Percentiles rank a stretch among this genome's conserved stretches.
These are phyloP conservation scores for Aethina tumida DNA, from an alignment of 1,140 invertebrate genomes.

Conservation along the genomic window DNA sequence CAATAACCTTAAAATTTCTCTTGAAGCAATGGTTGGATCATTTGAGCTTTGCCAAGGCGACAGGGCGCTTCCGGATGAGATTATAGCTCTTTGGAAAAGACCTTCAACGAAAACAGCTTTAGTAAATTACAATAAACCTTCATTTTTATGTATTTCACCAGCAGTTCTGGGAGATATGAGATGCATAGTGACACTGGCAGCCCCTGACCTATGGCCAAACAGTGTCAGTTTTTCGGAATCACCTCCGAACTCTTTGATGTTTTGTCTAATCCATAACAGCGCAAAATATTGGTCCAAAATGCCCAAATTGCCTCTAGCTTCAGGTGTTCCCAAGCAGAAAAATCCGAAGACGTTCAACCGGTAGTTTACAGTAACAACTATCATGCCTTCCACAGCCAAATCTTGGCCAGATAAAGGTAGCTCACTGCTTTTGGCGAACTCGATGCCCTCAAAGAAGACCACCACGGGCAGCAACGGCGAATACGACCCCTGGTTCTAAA, in stretches of 20 bases:
- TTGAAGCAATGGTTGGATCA: constrained; percentile 46
- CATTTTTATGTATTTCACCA: constrained; percentile 33
- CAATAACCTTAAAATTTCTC: constrained; percentile 43
- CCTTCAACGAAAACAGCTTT: constrained; percentile 32
- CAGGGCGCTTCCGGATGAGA: constrained; percentile 62
- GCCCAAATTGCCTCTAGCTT: constrained; percentile 57
- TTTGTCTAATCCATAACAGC: constrained; percentile 58
- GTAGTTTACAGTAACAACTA: constrained; percentile 54
- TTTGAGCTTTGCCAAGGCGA: constrained; percentile 46
- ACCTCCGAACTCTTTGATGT: constrained; percentile 63
- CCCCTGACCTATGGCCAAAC: constrained; percentile 57
- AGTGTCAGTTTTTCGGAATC: constrained; percentile 58
- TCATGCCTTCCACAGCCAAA: constrained; percentile 50
- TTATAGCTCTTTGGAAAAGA: constrained; percentile 55
- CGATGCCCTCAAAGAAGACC: constrained; percentile 26
- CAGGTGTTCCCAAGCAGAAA: constrained; percentile 48
- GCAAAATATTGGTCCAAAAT: constrained; percentile 62
- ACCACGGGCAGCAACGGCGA: constrained; percentile 23
- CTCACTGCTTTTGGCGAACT: constrained; percentile 20
- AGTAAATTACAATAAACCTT: background rate
- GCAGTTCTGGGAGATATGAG: constrained; percentile 48
- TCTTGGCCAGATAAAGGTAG: constrained; percentile 50
- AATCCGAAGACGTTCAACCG: constrained; percentile 59
- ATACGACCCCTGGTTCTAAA: constrained; percentile 13
- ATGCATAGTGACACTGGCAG: constrained; percentile 48